Percentiles rank a stretch among this genome's conserved stretches.
Conservation (phyloP, 2,113 vertebrate species). For the Buteo buteo region DNA sequence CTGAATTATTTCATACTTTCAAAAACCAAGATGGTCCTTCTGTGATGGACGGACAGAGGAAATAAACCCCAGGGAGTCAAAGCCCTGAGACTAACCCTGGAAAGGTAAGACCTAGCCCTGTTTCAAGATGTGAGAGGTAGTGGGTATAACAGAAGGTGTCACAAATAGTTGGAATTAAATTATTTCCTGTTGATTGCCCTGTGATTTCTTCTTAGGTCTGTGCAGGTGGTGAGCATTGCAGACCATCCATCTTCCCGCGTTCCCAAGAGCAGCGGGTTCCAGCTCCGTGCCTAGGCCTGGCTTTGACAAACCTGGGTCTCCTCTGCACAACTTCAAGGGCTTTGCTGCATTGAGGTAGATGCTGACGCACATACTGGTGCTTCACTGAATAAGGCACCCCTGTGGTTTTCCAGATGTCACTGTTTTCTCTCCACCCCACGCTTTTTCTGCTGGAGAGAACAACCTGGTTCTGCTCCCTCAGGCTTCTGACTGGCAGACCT, state of each 20-base stretch:
- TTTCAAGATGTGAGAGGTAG: neutral
- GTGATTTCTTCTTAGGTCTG: neutral
- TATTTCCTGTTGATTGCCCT: neutral
- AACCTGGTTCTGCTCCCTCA: neutral
- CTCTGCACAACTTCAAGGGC: neutral
- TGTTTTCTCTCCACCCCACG: neutral
- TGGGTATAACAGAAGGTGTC: neutral
- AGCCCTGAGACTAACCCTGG: neutral
- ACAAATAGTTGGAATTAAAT: neutral
- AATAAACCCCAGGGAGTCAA: neutral
- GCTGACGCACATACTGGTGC: neutral
- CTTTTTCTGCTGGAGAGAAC: neutral
- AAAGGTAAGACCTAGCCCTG: neutral
- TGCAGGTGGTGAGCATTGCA: neutral
- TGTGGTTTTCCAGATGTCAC: neutral
- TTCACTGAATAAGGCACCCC: neutral
- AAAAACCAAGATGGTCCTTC: neutral
- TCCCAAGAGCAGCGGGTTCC: neutral
- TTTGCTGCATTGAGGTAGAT: neutral
- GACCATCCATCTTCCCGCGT: rapidly evolving
- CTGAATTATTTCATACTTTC: neutral
- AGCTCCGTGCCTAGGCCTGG: neutral
- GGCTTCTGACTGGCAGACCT: neutral
- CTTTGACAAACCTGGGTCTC: neutral
- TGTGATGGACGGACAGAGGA: neutral